Evolutionary conservation across 2,797 vertebrate genomes (phyloP).

Genomic region (Heterohyrax brucei): DNA sequence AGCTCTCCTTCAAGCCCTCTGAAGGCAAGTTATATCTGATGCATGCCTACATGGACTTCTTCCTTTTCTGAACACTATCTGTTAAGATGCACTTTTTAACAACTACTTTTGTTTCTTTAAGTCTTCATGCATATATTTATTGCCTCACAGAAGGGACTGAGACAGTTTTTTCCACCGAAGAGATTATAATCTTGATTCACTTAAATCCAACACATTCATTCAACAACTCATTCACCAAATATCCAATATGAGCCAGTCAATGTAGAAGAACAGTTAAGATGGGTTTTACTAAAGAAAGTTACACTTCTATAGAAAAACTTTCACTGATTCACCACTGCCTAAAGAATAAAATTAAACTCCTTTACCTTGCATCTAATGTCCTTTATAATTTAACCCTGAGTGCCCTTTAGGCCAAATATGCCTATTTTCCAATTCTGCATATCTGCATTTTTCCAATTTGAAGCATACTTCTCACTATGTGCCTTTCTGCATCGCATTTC

Average conservation of each 20-base stretch:
- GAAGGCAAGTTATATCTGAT: not conserved
- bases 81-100: not conserved
- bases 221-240: slow-evolving; percentile 57
- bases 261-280: not conserved
- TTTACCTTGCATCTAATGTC: not conserved
- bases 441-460: not conserved
- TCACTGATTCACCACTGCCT: not conserved
- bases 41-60: not conserved
- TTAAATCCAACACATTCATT: slow-evolving; percentile 7
- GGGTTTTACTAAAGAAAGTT: not conserved
- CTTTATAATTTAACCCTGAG: slow-evolving; percentile 2
- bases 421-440: slow-evolving; percentile 35
- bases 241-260: not conserved
- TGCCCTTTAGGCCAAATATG: not conserved
- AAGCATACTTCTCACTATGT: not conserved
- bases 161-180: slow-evolving; percentile 24
- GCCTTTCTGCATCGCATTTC: not conserved
- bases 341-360: slow-evolving; percentile 60
- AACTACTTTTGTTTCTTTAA: not conserved
- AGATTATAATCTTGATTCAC: slow-evolving; percentile 14
- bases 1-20: slow-evolving; percentile 26
- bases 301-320: slow-evolving; percentile 49
- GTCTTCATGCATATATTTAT: not conserved
- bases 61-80: slow-evolving; percentile 15
- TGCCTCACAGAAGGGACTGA: slow-evolving; percentile 24